Evolutionary conservation across 2,113 vertebrate species (phyloP).

Genomic region (Piaya cayana): DNA sequence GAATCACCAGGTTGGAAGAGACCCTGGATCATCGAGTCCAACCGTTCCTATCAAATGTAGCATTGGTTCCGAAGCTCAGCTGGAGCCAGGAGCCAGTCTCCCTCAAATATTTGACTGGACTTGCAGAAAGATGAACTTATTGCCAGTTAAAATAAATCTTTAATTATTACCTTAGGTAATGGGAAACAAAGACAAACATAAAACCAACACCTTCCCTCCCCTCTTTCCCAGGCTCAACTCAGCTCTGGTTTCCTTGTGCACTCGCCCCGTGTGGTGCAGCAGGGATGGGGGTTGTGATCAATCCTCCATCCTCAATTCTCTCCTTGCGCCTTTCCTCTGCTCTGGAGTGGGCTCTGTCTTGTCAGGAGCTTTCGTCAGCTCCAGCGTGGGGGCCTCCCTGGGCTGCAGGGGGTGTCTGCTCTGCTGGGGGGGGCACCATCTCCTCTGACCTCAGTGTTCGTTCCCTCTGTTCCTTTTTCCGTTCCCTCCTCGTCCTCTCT

Average conservation of each 20-base stretch:
- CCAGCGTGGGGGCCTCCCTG: too few species aligned
- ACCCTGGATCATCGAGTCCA: too few species aligned
- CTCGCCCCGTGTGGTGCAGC: accelerated
- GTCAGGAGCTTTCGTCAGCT: neutral
- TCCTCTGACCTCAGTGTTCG: neutral
- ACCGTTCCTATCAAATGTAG: too few species aligned
- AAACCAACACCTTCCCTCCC: neutral
- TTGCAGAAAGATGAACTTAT: neutral
- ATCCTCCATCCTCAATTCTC: neutral
- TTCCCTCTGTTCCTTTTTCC: neutral
- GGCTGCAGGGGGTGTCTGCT: neutral
- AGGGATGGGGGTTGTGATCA: accelerated
- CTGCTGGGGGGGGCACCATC: neutral
- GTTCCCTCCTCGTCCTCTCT: neutral
- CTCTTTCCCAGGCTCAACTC: neutral
- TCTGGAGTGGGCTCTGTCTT: neutral
- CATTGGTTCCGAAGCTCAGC: neutral
- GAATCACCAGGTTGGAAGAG: too few species aligned
- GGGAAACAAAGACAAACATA: neutral
- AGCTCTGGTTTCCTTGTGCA: neutral
- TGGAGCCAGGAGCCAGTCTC: neutral
- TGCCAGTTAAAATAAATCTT: neutral
- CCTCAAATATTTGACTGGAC: neutral
- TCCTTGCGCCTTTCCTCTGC: neutral
- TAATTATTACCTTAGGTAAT: neutral